Base-by-base conservation (phyloP, 2,888 invertebrate genomes). In the Drosophila putrida region DNA sequence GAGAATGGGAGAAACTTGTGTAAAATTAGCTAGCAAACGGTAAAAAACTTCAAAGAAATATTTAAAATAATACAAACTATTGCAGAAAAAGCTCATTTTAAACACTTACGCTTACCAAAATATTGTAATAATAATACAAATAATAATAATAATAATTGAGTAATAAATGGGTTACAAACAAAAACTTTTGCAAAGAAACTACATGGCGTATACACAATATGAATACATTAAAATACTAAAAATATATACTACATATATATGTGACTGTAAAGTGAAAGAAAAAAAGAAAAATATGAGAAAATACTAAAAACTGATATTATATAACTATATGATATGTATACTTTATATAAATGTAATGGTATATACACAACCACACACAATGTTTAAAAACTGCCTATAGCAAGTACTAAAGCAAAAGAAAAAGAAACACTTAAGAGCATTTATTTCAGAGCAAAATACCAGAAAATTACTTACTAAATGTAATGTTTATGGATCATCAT, bases 61-160 rank as follows among this genome's bases (percentile, higher is more conserved):
- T 28, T 46, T 15, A 67, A 54, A 38, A 43, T 41, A 66, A 53
- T 53, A 57, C 27, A 38, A 74, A 71, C 62, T 74, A 76, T 44
- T 46, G 76, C 78, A 74, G 66, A 49, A 61, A 75, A 78, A 81
- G 82, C 83, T 83, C 83, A 87, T 84, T 84, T 83, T 82, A 80
- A 87, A 84, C 78, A 84, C 73, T 83, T 84, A 84, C 83, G 83
- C 83, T 84, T 84, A 84, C 80, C 80, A 84, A 86, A 77, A 80
- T 78, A 82, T 76, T 72, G 54, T 75, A 70, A 63, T 63, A 70
- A 59, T 59, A 57, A 62, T 64, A 53, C 58, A 47, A 41, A 71
- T 53, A 27, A 44, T 33, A 27, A 61, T 61, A 9, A 57, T 65
- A 33, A 71, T 57, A 69, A 65, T 59, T 47, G 31, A 49, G 49